Evolutionary conservation across 2,888 invertebrate species (phyloP).

Genomic region (Dermolepida albohirtum): DNA sequence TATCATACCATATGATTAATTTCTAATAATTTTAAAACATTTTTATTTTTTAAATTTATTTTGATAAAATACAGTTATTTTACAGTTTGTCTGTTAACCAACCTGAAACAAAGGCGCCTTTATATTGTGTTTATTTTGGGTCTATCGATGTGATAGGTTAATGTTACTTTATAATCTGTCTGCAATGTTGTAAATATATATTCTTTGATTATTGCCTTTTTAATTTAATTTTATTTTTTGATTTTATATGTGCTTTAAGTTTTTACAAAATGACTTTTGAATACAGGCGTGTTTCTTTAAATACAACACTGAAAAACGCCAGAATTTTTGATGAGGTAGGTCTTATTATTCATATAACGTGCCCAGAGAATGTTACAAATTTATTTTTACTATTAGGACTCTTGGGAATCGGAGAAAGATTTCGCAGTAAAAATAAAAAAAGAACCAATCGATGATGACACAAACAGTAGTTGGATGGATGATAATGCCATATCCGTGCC

Average conservation of each 20-base stretch:
- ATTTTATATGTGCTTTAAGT: background rate
- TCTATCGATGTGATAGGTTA: background rate
- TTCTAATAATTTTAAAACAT: too few species aligned
- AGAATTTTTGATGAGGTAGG: slow-evolving; percentile 59
- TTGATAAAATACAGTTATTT: background rate
- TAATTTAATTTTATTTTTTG: background rate
- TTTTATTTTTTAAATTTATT: too few species aligned
- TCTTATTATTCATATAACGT: background rate
- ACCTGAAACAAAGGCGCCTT: slow-evolving; percentile 6
- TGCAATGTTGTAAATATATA: background rate
- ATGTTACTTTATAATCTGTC: background rate
- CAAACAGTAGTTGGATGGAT: slow-evolving; percentile 31
- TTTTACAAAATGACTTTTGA: slow-evolving; percentile 34
- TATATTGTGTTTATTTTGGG: slow-evolving; percentile 1
- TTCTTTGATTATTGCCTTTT: too few species aligned
- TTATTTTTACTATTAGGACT: slow-evolving; percentile 50
- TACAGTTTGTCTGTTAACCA: background rate
- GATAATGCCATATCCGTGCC: slow-evolving; percentile 1
- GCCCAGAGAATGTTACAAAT: background rate
- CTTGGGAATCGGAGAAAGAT: slow-evolving; percentile 47
- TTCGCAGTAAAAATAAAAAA: slow-evolving; percentile 40
- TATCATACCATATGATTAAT: too few species aligned
- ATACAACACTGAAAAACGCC: slow-evolving; percentile 57
- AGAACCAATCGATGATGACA: slow-evolving; percentile 43
- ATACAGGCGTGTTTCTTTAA: slow-evolving; percentile 54